A percentile compares a stretch with the other conserved stretches of the same genome.
Conservation (phyloP, 2,113 vertebrate species). For the Vanacampus margaritifer region DNA sequence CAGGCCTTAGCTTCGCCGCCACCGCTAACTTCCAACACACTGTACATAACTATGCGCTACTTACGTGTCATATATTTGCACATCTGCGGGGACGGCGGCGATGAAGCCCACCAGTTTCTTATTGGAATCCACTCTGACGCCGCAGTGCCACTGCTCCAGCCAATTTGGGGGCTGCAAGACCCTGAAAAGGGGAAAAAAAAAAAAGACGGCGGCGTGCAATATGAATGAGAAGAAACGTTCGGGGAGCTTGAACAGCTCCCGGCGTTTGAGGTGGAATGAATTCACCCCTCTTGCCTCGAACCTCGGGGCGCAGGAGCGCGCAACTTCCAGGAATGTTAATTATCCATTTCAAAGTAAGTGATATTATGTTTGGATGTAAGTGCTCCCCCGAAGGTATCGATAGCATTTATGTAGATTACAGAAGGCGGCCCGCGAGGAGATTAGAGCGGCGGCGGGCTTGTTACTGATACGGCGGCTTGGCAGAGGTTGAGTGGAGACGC, state of each 20-base stretch:
- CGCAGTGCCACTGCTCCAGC: slow-evolving; percentile 90
- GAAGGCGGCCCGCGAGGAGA: slow-evolving; percentile 5
- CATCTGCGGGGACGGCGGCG: slow-evolving; percentile 85
- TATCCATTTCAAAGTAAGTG: slow-evolving; percentile 35
- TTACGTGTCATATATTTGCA: slow-evolving; percentile 88
- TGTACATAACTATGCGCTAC: slow-evolving; percentile 46
- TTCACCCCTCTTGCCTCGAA: slow-evolving; percentile 5
- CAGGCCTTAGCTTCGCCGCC: background rate
- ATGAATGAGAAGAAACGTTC: slow-evolving; percentile 13
- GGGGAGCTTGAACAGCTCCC: slow-evolving; percentile 9
- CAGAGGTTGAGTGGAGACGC: background rate
- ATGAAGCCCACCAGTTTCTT: slow-evolving; percentile 95
- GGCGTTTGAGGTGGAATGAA: slow-evolving; percentile 20
- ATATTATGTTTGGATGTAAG: slow-evolving; percentile 38
- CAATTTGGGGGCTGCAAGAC: slow-evolving; percentile 88
- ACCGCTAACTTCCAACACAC: background rate
- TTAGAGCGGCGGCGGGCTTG: background rate
- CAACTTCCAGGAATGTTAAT: slow-evolving; percentile 19
- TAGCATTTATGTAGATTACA: slow-evolving; percentile 21
- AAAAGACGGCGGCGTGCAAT: background rate
- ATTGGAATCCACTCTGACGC: slow-evolving; percentile 86
- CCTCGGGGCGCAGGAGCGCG: slow-evolving; percentile 11
- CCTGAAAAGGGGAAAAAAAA: slow-evolving; percentile 64
- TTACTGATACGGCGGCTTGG: background rate
- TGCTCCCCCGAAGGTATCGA: slow-evolving; percentile 17